phyloP scores from a whole-genome alignment of 2,113 vertebrate genomes.

The Piaya cayana region DNA sequence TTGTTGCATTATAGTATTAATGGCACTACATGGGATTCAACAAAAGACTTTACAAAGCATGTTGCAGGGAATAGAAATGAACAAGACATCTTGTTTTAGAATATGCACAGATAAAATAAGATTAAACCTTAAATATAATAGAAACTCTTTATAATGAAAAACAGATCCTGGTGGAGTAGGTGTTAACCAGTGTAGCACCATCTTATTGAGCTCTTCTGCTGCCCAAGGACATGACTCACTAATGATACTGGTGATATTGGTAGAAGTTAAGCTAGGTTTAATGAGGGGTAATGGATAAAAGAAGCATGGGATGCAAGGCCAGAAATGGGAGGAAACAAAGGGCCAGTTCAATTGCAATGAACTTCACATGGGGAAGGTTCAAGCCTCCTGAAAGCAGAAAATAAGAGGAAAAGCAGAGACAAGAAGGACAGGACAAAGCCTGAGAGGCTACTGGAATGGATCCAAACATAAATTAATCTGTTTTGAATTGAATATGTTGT shows the following conservation, averaged over 20 bases:
- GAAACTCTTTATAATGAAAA: neutral
- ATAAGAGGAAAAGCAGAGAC: neutral
- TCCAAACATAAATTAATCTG: neutral
- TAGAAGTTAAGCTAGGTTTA: neutral
- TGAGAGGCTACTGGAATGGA: neutral
- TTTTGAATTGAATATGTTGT: neutral
- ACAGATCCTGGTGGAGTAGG: neutral
- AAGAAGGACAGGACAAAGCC: neutral
- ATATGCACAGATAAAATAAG: neutral
- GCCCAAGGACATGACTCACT: neutral
- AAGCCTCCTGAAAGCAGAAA: neutral
- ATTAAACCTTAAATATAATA: neutral
- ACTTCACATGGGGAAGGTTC: fast-evolving
- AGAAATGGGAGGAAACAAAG: neutral
- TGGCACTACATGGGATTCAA: neutral
- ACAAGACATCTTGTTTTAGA: neutral
- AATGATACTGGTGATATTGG: no score
- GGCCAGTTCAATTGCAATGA: neutral
- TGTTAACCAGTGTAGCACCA: neutral
- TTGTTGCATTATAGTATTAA: neutral
- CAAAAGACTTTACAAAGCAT: neutral
- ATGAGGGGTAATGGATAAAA: neutral
- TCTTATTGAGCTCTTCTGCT: neutral
- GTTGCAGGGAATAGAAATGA: neutral
- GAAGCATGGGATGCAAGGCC: neutral